Conservation (phyloP, 1,140 invertebrate genomes). For the Zaprionus lachaisei region DNA sequence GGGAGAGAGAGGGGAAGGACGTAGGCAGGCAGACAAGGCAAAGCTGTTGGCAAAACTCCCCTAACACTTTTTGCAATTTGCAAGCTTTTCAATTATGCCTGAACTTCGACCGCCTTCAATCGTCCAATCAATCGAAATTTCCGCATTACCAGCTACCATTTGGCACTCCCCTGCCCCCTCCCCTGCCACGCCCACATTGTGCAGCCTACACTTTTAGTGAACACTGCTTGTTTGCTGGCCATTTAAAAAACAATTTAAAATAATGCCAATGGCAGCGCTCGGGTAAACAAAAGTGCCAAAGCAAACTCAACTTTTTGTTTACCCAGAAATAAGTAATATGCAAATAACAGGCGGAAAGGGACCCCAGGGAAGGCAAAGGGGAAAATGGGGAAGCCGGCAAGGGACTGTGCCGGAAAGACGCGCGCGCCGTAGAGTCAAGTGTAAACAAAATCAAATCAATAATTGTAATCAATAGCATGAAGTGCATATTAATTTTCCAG, state of each 20-base stretch:
- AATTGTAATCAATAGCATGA: constrained; percentile 43
- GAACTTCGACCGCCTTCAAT: not conserved
- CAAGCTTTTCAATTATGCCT: not conserved
- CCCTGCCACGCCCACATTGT: not conserved
- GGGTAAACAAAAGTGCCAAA: constrained; percentile 46
- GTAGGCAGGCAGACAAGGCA: too few species aligned
- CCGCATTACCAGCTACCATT: constrained; percentile 12
- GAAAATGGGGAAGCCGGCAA: not conserved
- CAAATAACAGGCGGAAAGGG: constrained; percentile 37
- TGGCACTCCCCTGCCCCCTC: not conserved
- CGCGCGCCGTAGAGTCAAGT: not conserved
- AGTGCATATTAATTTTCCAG: constrained; percentile 40
- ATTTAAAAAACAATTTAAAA: constrained; percentile 72
- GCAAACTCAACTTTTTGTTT: constrained; percentile 45
- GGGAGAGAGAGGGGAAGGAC: not conserved
- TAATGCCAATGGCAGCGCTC: constrained; percentile 45
- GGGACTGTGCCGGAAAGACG: not conserved
- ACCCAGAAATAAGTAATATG: constrained; percentile 49
- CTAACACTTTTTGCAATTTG: not conserved
- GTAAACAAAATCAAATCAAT: constrained; percentile 42
- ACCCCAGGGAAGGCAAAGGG: not conserved
- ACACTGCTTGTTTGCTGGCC: constrained; percentile 45
- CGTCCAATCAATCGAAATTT: constrained; percentile 34
- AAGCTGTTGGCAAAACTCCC: not conserved
- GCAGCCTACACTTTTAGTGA: constrained; percentile 22